A percentile compares a stretch with the other conserved stretches of the same genome.
Conservation (phyloP, 2,113 vertebrate genomes). For the Holacanthus passer region DNA sequence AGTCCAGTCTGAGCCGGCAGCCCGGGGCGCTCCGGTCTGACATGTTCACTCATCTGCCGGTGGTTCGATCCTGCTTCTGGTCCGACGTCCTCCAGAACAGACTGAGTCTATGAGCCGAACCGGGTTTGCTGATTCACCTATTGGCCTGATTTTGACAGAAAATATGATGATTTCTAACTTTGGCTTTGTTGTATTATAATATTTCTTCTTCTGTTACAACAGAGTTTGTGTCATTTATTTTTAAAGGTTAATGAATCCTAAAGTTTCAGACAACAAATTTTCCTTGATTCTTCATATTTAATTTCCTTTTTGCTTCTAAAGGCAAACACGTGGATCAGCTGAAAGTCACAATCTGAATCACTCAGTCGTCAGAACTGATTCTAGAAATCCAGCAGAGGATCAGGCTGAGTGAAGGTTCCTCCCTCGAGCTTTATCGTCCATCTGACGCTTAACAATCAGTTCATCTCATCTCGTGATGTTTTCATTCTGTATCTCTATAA, state of each 20-base stretch:
- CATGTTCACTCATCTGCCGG: constrained; percentile 79
- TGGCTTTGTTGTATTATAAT: no score
- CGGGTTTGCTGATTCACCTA: no score
- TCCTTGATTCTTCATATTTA: not conserved
- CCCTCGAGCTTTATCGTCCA: not conserved
- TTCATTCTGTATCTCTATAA: not conserved
- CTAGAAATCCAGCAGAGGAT: no score
- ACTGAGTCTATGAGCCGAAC: not conserved
- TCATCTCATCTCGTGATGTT: not conserved
- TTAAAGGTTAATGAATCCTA: not conserved
- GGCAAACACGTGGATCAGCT: not conserved
- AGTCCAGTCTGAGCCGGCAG: constrained; percentile 95
- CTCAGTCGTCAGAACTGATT: no score
- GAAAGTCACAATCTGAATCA: not conserved
- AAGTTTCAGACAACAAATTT: not conserved
- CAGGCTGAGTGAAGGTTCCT: not conserved
- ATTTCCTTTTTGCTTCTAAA: not conserved
- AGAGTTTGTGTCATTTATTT: not conserved
- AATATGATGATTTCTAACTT: not conserved
- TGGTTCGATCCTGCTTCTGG: not conserved
- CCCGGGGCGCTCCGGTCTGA: constrained; percentile 95
- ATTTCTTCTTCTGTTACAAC: no score
- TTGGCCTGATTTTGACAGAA: not conserved
- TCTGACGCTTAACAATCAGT: not conserved
- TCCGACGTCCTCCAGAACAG: not conserved